A percentile compares a stretch with the other conserved stretches of the same genome.
phyloP scores from a whole-genome alignment of 2,113 vertebrate species.

The Lepus timidus region DNA sequence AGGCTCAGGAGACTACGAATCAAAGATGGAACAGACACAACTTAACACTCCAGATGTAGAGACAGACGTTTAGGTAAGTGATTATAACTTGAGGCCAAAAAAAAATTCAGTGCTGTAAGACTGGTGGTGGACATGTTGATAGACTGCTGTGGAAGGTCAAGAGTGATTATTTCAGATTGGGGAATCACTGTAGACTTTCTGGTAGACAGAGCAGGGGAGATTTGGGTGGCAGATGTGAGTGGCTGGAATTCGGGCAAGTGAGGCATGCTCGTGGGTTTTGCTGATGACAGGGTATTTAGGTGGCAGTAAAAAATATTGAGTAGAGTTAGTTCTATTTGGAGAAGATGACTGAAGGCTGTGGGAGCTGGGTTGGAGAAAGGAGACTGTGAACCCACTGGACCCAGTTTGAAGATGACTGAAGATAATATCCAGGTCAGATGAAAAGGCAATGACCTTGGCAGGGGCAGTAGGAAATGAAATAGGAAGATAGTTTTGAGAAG shows the following conservation, averaged over 20 bases:
- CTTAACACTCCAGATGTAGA: not conserved
- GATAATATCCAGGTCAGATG: not conserved
- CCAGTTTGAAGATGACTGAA: not conserved
- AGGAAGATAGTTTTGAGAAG: not conserved
- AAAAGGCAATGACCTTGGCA: not conserved
- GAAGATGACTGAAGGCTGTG: not conserved
- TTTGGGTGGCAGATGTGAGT: not conserved
- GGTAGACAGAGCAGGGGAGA: not conserved
- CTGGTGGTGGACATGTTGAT: not conserved
- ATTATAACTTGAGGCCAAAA: not conserved
- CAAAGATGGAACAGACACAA: not conserved
- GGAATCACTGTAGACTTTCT: not conserved
- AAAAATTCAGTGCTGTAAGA: not conserved
- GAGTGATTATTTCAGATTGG: not conserved
- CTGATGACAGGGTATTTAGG: not conserved
- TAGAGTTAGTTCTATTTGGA: not conserved
- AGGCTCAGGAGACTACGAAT: slow-evolving; percentile 1
- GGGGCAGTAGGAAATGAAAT: not conserved
- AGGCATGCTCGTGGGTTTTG: not conserved
- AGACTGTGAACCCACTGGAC: not conserved
- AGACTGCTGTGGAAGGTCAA: not conserved
- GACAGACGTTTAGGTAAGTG: not conserved
- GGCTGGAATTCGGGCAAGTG: not conserved
- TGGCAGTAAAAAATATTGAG: not conserved
- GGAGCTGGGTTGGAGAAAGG: not conserved